A percentile compares a stretch with the other conserved stretches of the same genome.
Evolutionary conservation across 2,113 vertebrate genomes (phyloP).

Genomic region (Sorex fumeus): DNA sequence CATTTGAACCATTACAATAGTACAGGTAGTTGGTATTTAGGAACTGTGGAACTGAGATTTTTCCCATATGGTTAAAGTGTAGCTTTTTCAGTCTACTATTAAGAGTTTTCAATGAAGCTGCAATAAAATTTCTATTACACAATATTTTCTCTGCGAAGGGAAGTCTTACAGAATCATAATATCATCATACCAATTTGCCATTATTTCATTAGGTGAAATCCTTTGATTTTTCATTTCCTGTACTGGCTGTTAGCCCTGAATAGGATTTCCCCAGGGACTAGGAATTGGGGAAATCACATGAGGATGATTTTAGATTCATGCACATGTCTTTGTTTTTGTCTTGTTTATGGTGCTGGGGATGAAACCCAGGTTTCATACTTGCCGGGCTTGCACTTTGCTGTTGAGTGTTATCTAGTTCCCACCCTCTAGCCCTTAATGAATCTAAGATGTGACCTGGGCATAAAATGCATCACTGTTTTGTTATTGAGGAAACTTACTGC

Average conservation of each 20-base stretch:
- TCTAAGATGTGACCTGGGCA: not conserved
- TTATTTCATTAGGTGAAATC: slow-evolving; percentile 53
- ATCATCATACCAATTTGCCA: not conserved
- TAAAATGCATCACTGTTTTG: slow-evolving; percentile 42
- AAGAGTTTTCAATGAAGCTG: not conserved
- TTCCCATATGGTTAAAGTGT: not conserved
- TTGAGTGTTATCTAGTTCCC: too few relatives aligned
- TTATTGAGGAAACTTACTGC: slow-evolving; percentile 49
- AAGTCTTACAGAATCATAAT: slow-evolving; percentile 55
- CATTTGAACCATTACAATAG: too few relatives aligned
- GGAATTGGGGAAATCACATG: not conserved
- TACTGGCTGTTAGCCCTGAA: slow-evolving; percentile 5
- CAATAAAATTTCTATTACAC: slow-evolving; percentile 49
- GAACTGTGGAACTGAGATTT: too few relatives aligned
- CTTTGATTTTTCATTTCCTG: slow-evolving; percentile 14
- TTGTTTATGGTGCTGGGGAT: not conserved
- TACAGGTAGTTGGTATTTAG: too few relatives aligned
- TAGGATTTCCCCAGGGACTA: slow-evolving; percentile 14
- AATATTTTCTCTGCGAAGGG: slow-evolving; percentile 61
- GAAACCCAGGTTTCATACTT: too few relatives aligned
- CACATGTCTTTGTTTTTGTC: not conserved
- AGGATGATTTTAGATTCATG: slow-evolving; percentile 17
- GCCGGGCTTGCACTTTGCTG: too few relatives aligned
- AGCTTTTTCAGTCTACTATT: not conserved
- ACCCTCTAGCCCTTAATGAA: not conserved